Evolutionary conservation across 2,113 vertebrate species (phyloP).

Genomic region (Eolophus roseicapilla): DNA sequence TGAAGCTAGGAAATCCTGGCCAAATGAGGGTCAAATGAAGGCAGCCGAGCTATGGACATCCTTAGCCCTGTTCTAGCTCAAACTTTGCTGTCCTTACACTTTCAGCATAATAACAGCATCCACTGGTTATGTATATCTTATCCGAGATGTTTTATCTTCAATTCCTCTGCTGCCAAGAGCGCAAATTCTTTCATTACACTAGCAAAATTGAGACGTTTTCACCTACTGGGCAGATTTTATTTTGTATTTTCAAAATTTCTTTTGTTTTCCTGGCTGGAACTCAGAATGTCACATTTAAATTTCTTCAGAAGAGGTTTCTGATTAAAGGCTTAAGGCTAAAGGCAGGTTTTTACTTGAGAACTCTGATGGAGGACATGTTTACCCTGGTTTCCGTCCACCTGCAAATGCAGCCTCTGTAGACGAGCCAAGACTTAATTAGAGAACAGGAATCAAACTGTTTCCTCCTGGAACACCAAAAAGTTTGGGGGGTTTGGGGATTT

Average conservation of each 20-base stretch:
- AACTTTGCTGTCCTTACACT: background rate
- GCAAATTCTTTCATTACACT: background rate
- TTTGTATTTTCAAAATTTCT: background rate
- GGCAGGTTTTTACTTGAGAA: background rate
- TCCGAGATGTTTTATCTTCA: background rate
- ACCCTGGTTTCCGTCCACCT: background rate
- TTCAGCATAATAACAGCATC: background rate
- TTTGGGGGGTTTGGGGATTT: rapidly evolving
- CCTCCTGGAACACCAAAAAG: background rate
- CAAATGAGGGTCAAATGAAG: background rate
- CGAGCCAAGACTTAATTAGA: background rate
- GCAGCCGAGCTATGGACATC: background rate
- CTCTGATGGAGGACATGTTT: background rate
- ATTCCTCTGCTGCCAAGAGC: background rate
- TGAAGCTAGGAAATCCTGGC: background rate
- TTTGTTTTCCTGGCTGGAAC: background rate
- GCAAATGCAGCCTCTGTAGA: background rate
- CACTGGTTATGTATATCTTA: background rate
- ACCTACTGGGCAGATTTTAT: background rate
- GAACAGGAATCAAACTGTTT: background rate
- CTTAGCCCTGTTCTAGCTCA: background rate
- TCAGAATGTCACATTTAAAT: background rate
- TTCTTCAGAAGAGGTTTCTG: background rate
- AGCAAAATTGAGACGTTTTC: background rate
- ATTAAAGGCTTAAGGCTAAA: background rate